Conservation (phyloP, 2,113 vertebrate genomes). For the Cynoglossus semilaevis region DNA sequence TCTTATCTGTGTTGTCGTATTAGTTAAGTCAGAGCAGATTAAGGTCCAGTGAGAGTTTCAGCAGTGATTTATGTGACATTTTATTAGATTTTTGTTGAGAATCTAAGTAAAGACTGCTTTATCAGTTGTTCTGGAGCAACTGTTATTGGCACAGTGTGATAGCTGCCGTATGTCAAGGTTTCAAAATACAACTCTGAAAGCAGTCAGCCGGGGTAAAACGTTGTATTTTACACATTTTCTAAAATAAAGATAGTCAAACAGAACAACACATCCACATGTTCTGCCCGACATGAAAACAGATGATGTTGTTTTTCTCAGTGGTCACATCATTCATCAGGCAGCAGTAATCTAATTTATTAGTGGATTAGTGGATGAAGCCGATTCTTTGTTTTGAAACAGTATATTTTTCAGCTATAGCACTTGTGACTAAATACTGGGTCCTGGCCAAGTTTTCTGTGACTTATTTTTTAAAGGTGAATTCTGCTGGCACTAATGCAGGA, state of each 20-base stretch:
- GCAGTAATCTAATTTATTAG: slow-evolving; percentile 25
- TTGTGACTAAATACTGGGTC: too few species aligned
- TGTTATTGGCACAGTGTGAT: too few species aligned
- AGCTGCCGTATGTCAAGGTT: too few species aligned
- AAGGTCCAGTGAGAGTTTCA: slow-evolving; percentile 44
- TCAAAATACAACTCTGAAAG: too few species aligned
- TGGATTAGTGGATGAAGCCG: neutral
- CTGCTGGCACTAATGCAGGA: too few species aligned
- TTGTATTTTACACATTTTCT: too few species aligned
- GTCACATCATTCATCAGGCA: slow-evolving; percentile 22
- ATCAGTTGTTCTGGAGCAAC: too few species aligned
- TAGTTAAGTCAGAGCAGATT: slow-evolving; percentile 18
- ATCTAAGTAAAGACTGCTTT: too few species aligned
- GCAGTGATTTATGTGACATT: slow-evolving; percentile 7
- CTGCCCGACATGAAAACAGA: neutral
- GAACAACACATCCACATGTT: neutral
- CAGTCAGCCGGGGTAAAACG: too few species aligned
- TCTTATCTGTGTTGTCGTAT: neutral
- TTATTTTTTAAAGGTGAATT: too few species aligned
- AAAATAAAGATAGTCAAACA: neutral
- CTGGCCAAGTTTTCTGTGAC: too few species aligned
- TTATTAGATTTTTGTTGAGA: slow-evolving; percentile 17
- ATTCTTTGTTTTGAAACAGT: neutral
- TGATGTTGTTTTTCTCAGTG: neutral
- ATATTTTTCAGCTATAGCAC: too few species aligned